A percentile compares a stretch with the other conserved stretches of the same genome.
phyloP scores from a whole-genome alignment of 2,113 vertebrate genomes.

The Myocastor coypus region DNA sequence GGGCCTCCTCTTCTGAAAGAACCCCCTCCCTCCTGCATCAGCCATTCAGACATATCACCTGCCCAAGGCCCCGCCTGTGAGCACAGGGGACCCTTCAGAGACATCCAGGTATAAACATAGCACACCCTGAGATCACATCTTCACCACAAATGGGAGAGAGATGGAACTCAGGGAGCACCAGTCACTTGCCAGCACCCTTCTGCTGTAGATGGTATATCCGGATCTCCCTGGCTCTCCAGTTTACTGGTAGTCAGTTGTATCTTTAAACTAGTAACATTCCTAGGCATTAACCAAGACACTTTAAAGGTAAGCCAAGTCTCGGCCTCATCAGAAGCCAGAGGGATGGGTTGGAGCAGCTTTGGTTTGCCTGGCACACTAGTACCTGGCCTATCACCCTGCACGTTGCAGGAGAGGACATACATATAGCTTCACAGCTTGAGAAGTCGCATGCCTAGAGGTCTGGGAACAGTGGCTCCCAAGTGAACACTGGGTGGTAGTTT shows the following conservation, averaged over 20 bases:
- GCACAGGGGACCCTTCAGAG: not conserved
- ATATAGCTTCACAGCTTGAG: not conserved
- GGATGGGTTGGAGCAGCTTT: not conserved
- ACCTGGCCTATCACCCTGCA: not conserved
- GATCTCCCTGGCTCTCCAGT: not conserved
- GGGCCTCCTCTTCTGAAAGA: not conserved
- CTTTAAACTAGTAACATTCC: not conserved
- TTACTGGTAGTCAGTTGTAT: not conserved
- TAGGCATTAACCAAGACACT: not conserved
- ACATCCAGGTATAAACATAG: not conserved
- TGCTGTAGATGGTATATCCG: not conserved
- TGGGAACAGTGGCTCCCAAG: not conserved
- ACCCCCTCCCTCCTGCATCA: not conserved
- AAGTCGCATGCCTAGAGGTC: not conserved
- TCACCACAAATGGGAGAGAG: not conserved
- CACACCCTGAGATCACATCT: not conserved
- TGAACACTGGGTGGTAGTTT: not conserved
- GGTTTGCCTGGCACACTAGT: not conserved
- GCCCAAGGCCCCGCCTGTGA: not conserved
- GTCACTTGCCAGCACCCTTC: not conserved
- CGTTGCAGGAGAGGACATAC: not conserved
- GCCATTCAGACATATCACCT: not conserved
- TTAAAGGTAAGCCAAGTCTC: not conserved
- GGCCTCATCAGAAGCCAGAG: slow-evolving; percentile 9
- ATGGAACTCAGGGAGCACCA: not conserved